Percentiles rank a stretch among this genome's conserved stretches.
These are phyloP conservation scores for Setipinna tenuifilis DNA, from an alignment of 2,797 vertebrate species.

Conservation along the genomic window DNA sequence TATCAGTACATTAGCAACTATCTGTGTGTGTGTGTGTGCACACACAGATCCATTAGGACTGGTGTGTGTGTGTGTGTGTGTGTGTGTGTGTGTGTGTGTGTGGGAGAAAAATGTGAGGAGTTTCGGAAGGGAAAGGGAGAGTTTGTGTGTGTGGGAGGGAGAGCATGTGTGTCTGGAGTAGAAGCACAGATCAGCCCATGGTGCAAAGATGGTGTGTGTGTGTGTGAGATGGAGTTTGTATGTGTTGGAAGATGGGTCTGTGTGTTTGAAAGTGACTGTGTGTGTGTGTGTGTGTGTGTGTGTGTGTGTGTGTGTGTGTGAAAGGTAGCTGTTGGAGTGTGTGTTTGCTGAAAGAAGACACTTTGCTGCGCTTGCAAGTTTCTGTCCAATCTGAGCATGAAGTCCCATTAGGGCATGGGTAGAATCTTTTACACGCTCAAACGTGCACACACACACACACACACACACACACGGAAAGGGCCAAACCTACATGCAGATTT, in stretches of 20 bases:
- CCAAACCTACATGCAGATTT: too few species aligned
- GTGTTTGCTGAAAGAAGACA: conserved; percentile 16
- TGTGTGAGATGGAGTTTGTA: conserved; percentile 23
- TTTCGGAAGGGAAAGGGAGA: too few species aligned
- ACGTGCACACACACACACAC: not conserved
- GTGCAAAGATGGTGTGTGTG: not conserved
- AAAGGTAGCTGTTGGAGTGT: not conserved
- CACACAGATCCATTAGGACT: not conserved
- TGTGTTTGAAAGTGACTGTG: not conserved
- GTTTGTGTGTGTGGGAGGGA: not conserved
- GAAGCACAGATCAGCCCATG: too few species aligned
- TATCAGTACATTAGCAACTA: conserved; percentile 41
- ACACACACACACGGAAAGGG: conserved; percentile 11
- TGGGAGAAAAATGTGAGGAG: too few species aligned
- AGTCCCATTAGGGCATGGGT: not conserved
- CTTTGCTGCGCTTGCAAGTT: conserved; percentile 39
- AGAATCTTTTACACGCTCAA: not conserved
- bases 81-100: conserved; percentile 24
- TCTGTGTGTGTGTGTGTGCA: not conserved
- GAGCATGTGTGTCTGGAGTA: not conserved
- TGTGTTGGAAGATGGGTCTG: not conserved
- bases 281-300: not conserved
- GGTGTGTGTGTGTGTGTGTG: conserved; percentile 6
- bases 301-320: not conserved
- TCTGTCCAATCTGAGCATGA: conserved; percentile 24